Evolutionary conservation across 1,140 invertebrate genomes (phyloP), one percentile per base, ranked within the genome.

Genomic region (Caenorhabditis elegans): DNA sequence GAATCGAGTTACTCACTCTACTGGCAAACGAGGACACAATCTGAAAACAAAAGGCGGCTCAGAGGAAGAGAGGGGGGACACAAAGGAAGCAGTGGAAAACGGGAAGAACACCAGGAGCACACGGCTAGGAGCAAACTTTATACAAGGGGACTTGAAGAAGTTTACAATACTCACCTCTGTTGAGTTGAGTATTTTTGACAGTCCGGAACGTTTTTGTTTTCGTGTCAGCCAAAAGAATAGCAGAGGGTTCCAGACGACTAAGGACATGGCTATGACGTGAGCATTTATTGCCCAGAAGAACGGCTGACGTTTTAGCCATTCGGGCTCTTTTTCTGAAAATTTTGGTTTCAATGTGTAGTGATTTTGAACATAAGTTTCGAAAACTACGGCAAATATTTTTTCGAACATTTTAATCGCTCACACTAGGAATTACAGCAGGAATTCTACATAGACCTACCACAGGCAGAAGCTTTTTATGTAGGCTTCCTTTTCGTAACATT

Each of bases 221-320:
- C 87, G 34, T 26, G 88, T 89, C 17, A 89, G 79, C 88, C 88
- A 89, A 77, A 89, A 89, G 83, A 89, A 89, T n/a, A 89, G 82
- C 28, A 89, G 53, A 3, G 88, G 88, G 76, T 89, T 89, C 86
- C 87, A 88, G n/a, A 89, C 80, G 13, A 89, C 88, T 17, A 88
- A 81, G 10, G 86, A 86, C 88, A 89, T 89, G 19, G 88, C 88
- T 34, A 90, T 88, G 11, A 83, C 80, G 79, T 89, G 88, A 8
- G 88, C 87, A 2, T 90, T 53, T 13, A 89, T 77, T 1, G 87
- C 85, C 85, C 87, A 89, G 19, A 89, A 79, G 78, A 89, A 89
- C n/a, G 88, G 88, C 65, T 89, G 85, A n/a, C 48, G n/a, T 48
- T 76, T 80, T 22, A 88, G 80, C 70, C 84, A 87, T 22, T 39